A percentile compares a stretch with the other conserved stretches of the same genome.
Conservation (phyloP, 2,888 invertebrate species). For the Chaetogeoica ovagalla region DNA sequence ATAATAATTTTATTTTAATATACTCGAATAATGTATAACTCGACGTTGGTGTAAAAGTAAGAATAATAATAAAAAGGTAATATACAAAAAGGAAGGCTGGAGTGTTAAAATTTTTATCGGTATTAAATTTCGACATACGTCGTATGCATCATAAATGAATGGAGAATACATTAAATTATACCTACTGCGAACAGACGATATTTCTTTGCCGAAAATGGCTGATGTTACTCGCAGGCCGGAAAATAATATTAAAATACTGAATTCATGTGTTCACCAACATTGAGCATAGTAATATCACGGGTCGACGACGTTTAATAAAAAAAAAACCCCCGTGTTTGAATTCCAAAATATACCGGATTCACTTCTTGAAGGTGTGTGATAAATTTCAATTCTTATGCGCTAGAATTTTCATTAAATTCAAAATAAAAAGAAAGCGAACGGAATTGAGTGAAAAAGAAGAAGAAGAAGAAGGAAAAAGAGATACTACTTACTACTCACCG, state of each 20-base stretch:
- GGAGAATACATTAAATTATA: not conserved
- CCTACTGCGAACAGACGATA: not conserved
- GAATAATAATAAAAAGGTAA: too few species aligned
- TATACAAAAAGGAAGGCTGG: not conserved
- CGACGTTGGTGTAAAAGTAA: too few species aligned
- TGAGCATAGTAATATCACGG: not conserved
- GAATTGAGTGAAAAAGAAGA: not conserved
- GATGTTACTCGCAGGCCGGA: not conserved
- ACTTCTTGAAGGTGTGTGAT: constrained; percentile 10
- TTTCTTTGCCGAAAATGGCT: constrained; percentile 9
- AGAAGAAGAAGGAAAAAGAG: not conserved
- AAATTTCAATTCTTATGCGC: constrained; percentile 18
- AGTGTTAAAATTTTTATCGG: not conserved
- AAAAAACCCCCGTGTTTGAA: constrained; percentile 32
- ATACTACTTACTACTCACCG: too few species aligned
- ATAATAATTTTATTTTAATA: too few species aligned
- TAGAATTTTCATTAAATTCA: constrained; percentile 40
- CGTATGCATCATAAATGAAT: not conserved
- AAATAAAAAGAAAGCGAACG: constrained; percentile 20
- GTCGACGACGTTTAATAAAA: constrained; percentile 24
- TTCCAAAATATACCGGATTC: constrained; percentile 21
- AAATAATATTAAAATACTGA: constrained; percentile 38
- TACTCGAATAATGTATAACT: too few species aligned
- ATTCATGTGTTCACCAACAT: constrained; percentile 16
- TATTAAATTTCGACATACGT: not conserved